Base-by-base conservation (phyloP, 2,113 vertebrate species). In the Guaruba guarouba region DNA sequence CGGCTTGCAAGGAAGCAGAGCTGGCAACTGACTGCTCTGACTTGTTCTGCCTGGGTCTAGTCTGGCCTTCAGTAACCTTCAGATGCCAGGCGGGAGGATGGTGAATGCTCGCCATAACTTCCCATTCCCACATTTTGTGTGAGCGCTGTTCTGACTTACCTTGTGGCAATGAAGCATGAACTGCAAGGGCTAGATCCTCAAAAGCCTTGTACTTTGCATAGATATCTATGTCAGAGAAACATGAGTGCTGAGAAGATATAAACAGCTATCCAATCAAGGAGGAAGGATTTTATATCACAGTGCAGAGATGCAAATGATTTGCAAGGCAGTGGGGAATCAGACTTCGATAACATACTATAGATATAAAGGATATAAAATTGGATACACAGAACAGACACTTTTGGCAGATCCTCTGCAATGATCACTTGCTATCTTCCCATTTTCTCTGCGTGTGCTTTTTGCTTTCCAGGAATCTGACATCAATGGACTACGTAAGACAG, bases 201-300 rank as follows among this genome's bases (percentile, higher is more conserved):
- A 79, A 95, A 95, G 84, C 70, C 81, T 91, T 73, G 16, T 46
- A 91, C 79, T 96, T 96, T 96, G 94, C 95, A 96, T 93, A 92
- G 70, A 29, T 80, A 94, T 62, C 69, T 91, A 82, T 94, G 91
- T 82, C 81, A 95, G 86, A 89, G 86, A 91, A 93, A 74, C 49
- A 95, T 0, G 3, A 93, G 71, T 63, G 67, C 92, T 74, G 54
- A 87, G 87, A 76, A 89, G 92, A 94, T 96, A 95, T 91, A 95
- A 97, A 96, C 96, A 92, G 85, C 92, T 90, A 67, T 33, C 92
- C 84, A 95, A 94, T 96, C 75, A 95, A 68, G 0, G 4, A 85
- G 67, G 79, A 91, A 80, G 63, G 59, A 90, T 92, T 91, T 93
- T 96, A 87, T 95, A 95, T 91, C 92, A 55, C 75, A 82, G 75